These are phyloP conservation scores for Melipona beecheii DNA, from an alignment of 2,888 invertebrate species.

Conservation along the genomic window DNA sequence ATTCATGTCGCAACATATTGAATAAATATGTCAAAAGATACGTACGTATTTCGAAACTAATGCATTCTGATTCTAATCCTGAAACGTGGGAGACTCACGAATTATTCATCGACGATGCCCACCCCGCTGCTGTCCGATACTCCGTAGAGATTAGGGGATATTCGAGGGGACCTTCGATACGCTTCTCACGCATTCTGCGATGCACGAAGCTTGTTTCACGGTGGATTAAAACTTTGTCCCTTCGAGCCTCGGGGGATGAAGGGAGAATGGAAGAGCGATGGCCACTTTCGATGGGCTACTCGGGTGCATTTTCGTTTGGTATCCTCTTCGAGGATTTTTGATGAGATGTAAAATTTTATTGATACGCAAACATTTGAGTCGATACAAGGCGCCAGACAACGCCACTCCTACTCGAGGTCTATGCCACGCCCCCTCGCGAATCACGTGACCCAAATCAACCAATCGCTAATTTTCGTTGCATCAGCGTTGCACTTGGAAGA, in stretches of 20 bases:
- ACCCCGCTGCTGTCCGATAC: not conserved
- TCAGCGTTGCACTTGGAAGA: too few species aligned
- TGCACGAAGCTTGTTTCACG: slow-evolving; percentile 51
- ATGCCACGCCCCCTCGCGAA: too few species aligned
- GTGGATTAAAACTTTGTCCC: slow-evolving; percentile 59
- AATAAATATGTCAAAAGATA: too few species aligned
- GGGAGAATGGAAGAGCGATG: not conserved
- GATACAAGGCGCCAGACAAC: too few species aligned
- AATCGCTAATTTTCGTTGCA: too few species aligned
- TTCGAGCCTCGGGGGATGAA: slow-evolving; percentile 62
- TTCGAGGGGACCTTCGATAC: slow-evolving; percentile 16
- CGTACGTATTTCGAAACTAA: too few species aligned
- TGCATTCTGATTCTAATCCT: too few species aligned
- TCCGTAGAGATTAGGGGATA: slow-evolving; percentile 26
- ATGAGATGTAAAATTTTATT: not conserved
- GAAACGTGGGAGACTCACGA: slow-evolving; percentile 18
- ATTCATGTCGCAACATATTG: too few species aligned
- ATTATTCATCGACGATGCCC: slow-evolving; percentile 48
- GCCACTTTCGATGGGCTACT: not conserved
- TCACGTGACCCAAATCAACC: too few species aligned
- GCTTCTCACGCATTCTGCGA: slow-evolving; percentile 39
- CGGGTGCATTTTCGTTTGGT: fast-evolving
- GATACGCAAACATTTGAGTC: too few species aligned
- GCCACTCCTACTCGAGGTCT: too few species aligned
- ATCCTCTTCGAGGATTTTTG: not conserved